Conservation (phyloP, 2,113 vertebrate genomes). For the Gadus chalcogrammus region DNA sequence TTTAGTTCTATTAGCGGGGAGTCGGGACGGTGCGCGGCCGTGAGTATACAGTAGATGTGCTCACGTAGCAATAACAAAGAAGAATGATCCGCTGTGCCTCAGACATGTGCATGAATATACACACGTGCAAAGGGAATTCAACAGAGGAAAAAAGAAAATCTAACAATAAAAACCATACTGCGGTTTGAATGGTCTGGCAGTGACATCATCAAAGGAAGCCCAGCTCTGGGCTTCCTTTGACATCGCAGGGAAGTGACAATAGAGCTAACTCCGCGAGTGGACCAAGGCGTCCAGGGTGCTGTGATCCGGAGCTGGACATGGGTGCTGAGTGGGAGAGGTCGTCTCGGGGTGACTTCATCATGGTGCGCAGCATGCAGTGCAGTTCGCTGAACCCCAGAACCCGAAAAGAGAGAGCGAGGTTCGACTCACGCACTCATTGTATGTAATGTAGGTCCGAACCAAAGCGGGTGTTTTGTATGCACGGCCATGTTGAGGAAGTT, state of each 20-base stretch:
- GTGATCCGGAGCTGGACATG: neutral
- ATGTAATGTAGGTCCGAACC: too few relatives aligned
- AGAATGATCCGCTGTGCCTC: neutral
- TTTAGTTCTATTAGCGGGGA: neutral
- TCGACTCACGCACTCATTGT: too few relatives aligned
- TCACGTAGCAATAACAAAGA: neutral
- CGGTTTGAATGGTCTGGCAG: neutral
- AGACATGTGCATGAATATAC: constrained; percentile 1
- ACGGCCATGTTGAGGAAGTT: neutral
- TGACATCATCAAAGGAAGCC: constrained; percentile 19
- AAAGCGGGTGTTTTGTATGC: too few relatives aligned
- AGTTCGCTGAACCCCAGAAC: neutral
- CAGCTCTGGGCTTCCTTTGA: constrained; percentile 11
- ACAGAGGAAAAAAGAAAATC: neutral
- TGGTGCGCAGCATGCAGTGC: neutral
- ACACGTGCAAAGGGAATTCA: neutral
- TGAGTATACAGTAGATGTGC: neutral
- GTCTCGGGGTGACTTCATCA: neutral
- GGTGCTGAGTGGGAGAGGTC: constrained; percentile 23
- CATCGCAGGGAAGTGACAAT: constrained; percentile 8
- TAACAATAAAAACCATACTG: neutral
- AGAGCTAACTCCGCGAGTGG: constrained; percentile 7
- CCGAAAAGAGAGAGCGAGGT: too few relatives aligned
- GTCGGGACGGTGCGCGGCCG: too few relatives aligned
- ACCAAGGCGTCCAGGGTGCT: too few relatives aligned